A percentile compares a stretch with the other conserved stretches of the same genome.
phyloP scores from a whole-genome alignment of 2,113 vertebrate genomes.

The Pogonocichla stellata region DNA sequence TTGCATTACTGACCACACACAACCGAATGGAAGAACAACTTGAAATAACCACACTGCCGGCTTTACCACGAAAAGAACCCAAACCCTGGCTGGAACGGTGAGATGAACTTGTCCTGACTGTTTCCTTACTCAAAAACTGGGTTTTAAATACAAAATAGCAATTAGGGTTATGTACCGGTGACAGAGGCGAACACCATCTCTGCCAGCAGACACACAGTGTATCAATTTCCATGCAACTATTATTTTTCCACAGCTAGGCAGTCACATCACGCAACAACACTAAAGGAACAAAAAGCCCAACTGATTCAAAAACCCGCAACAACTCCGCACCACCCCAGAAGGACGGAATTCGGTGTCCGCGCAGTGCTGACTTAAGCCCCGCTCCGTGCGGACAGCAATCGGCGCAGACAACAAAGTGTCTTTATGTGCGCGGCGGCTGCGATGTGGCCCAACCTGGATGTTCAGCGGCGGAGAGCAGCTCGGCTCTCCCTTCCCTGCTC shows the following conservation, averaged over 20 bases:
- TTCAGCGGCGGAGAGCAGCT: not conserved
- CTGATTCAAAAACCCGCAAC: not conserved
- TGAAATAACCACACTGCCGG: not conserved
- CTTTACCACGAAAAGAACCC: not conserved
- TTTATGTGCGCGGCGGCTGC: not conserved
- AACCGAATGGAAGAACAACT: not conserved
- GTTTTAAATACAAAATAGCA: not conserved
- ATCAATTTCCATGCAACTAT: not conserved
- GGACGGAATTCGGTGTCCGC: not conserved
- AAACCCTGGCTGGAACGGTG: rapidly evolving
- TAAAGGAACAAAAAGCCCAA: not conserved
- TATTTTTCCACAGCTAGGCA: not conserved
- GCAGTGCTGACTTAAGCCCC: not conserved
- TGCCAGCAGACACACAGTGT: not conserved
- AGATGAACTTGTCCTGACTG: not conserved
- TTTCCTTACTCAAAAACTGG: not conserved
- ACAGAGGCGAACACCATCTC: rapidly evolving
- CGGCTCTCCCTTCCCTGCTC: not conserved
- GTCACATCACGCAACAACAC: not conserved
- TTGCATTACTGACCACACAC: not conserved
- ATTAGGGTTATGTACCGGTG: rapidly evolving
- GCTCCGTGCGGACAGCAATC: rapidly evolving
- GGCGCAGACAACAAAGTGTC: not conserved
- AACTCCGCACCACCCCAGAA: not conserved
- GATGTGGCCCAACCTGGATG: not conserved